These are phyloP conservation scores for Turritopsis dohrnii DNA, from an alignment of 30 jellyfish, hydroid and myxozoan species.

Conservation along the genomic window DNA sequence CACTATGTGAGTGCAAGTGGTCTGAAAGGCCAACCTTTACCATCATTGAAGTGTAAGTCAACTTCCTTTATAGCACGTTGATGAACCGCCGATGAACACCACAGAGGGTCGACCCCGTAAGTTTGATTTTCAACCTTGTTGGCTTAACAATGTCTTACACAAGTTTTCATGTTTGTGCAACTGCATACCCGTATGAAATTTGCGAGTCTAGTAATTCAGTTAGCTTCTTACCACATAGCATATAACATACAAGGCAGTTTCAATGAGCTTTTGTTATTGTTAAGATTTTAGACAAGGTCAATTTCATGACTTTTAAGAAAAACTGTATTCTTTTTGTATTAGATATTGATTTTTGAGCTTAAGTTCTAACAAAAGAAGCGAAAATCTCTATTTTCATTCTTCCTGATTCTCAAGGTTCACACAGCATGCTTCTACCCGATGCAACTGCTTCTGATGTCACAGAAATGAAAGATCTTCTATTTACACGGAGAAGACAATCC, in stretches of 20 bases:
- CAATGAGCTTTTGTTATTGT: no score
- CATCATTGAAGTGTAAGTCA: no score
- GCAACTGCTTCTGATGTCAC: background rate
- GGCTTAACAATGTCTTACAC: background rate
- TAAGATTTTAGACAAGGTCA: no score
- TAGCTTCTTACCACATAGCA: no score
- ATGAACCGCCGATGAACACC: background rate
- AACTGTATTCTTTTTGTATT: no score
- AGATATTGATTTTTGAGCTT: no score
- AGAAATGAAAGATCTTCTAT: slow-evolving; percentile 5
- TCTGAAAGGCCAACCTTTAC: background rate
- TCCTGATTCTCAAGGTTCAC: background rate
- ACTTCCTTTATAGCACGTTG: background rate
- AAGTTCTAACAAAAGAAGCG: background rate
- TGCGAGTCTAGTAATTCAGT: no score
- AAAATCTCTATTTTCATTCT: background rate
- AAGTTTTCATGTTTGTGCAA: background rate
- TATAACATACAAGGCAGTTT: no score
- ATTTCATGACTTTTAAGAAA: no score
- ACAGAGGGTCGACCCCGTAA: background rate
- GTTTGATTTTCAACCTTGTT: background rate
- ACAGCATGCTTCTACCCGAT: background rate
- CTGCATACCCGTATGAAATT: background rate
- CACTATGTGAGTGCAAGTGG: background rate
- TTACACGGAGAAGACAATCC: slow-evolving; percentile 2